Conservation (phyloP, 2,888 invertebrate species). For the Hydrotaea diabolus region DNA sequence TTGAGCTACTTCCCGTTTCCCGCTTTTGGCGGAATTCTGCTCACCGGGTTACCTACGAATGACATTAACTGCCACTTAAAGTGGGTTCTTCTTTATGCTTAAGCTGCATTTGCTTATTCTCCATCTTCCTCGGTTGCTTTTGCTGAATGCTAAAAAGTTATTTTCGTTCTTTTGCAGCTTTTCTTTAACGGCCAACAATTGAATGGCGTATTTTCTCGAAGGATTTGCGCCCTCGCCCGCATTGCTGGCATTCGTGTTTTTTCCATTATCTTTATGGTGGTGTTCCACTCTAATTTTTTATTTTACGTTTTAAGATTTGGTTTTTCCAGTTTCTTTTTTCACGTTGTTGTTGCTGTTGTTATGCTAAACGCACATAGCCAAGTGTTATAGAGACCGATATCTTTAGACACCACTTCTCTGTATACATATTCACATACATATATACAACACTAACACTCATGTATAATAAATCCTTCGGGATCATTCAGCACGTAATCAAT, state of each 20-base stretch:
- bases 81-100: slow-evolving; percentile 19
- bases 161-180: slow-evolving; percentile 12
- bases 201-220: slow-evolving; percentile 1
- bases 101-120: slow-evolving; percentile 33
- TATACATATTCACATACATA: background rate
- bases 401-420: too few relatives aligned
- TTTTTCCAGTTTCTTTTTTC: slow-evolving; percentile 36
- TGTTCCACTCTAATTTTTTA: slow-evolving; percentile 6
- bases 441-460: background rate
- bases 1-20: background rate
- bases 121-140: background rate
- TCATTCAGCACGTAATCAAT: slow-evolving; percentile 71
- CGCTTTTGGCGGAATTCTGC: background rate
- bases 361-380: slow-evolving; percentile 34
- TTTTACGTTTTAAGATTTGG: background rate
- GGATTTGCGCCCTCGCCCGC: slow-evolving; percentile 7
- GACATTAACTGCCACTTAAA: slow-evolving; percentile 53
- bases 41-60: slow-evolving; percentile 49
- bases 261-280: slow-evolving; percentile 23
- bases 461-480: slow-evolving; percentile 66
- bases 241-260: background rate
- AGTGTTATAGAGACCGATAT: background rate
- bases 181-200: slow-evolving; percentile 24
- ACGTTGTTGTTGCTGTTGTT: too few relatives aligned
- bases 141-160: background rate